Evolutionary conservation across 2,113 vertebrate species (phyloP).

Genomic region (Carassius auratus): DNA sequence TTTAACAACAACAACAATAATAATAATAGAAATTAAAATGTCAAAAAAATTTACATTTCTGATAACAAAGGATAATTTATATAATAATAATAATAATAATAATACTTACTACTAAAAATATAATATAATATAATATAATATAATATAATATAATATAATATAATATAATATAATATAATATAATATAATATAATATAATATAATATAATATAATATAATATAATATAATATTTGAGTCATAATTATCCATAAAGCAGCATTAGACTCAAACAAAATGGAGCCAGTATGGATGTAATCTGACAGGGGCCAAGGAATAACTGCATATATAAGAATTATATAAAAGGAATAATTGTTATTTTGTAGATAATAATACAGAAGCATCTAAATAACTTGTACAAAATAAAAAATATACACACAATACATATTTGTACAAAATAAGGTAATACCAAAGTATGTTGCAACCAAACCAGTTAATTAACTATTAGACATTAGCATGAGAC

Average conservation of each 20-base stretch:
- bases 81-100: background rate
- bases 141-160: background rate
- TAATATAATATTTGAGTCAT: background rate
- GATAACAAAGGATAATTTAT: background rate
- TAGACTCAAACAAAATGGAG: background rate
- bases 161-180: background rate
- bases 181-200: too few species aligned
- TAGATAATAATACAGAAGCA: background rate
- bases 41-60: too few species aligned
- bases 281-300: background rate
- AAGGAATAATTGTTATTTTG: background rate
- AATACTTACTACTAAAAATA: background rate
- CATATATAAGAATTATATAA: background rate
- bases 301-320: background rate
- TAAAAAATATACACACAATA: background rate
- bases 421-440: background rate
- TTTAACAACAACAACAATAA: background rate
- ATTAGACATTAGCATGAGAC: background rate
- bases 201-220: too few species aligned
- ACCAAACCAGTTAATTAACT: background rate
- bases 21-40: background rate
- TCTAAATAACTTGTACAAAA: background rate
- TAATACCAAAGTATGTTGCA: background rate
- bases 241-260: conserved; percentile 7
- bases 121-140: background rate